Percentiles rank a stretch among this genome's conserved stretches.
phyloP scores from a whole-genome alignment of 2,113 vertebrate species.

The Caretta caretta region DNA sequence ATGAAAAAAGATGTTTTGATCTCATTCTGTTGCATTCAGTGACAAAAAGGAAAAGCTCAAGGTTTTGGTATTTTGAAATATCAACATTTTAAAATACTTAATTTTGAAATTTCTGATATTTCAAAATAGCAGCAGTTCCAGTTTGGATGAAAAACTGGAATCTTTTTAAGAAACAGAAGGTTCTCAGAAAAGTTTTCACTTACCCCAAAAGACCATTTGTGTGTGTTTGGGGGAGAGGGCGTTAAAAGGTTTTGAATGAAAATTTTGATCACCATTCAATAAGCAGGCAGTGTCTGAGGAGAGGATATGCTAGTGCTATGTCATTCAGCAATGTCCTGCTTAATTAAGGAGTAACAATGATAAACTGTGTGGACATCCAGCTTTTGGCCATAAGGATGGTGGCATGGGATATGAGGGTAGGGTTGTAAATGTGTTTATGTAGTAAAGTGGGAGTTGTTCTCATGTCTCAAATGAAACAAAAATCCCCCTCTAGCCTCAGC shows the following conservation, averaged over 20 bases:
- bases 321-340: background rate
- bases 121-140: background rate
- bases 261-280: background rate
- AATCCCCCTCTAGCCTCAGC: slow-evolving; percentile 34
- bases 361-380: slow-evolving; percentile 7
- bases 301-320: background rate
- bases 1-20: background rate
- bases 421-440: background rate
- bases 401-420: background rate
- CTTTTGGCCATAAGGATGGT: slow-evolving; percentile 24
- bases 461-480: background rate
- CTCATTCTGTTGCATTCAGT: background rate
- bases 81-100: background rate
- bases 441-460: slow-evolving; percentile 41
- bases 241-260: background rate
- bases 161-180: background rate
- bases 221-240: background rate
- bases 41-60: background rate
- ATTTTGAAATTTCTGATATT: background rate
- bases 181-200: too few relatives aligned
- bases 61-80: background rate
- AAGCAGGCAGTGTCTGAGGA: background rate
- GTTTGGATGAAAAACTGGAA: background rate
- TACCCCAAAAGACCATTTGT: too few relatives aligned
- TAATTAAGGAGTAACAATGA: slow-evolving; percentile 28